Base-by-base conservation (phyloP, 1,140 invertebrate species). In the Oryctes rhinoceros region DNA sequence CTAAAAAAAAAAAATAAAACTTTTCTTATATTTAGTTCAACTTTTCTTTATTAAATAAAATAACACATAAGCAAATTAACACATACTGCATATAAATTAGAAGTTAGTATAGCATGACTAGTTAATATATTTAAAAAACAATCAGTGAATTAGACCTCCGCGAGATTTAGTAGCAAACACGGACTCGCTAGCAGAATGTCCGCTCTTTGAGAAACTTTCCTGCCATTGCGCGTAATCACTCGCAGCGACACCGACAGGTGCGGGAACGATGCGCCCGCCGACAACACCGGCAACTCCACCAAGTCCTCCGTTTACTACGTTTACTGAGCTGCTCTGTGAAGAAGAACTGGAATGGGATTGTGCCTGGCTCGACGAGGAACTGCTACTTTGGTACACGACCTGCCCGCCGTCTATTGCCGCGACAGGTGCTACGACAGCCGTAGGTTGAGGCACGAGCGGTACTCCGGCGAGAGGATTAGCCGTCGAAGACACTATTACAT, bases 191-290 rank as follows among this genome's bases (percentile, higher is more conserved):
- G 65, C 65, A 35, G 65, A 71, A 71, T 71, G 65, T 7, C 65
- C 65, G 24, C 65, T 71, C 10, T 24, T 71, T 30, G 65, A 2
- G 24, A 71, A 20, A 71, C 65, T 71, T 30, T 71, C 65, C 35
- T 71, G 65, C 65, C 65, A 71, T 71, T 71, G 65, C 24, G 65
- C 9, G 4, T 71, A 71, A 71, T 71, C 65, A 15, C 65, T 59
- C 4, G 53, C 15, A 5, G 65, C 20, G 4, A 71, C 65, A 15
- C 24, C 24, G 20, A 5, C 13, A 4, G 65, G 65, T 24, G 20
- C 24, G 10, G 24, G 4, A 4, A 30, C 20, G 7, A 71, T 30
- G 24, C 37, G 65, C 10, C 65, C 24, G 4, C 65, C 65, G 11
- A 71, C 65, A 6, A 71, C 10, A 30, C 65, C 65, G 15, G 18